phyloP scores from a whole-genome alignment of 2,888 invertebrate species.

The Ectemnius cavifrons region DNA sequence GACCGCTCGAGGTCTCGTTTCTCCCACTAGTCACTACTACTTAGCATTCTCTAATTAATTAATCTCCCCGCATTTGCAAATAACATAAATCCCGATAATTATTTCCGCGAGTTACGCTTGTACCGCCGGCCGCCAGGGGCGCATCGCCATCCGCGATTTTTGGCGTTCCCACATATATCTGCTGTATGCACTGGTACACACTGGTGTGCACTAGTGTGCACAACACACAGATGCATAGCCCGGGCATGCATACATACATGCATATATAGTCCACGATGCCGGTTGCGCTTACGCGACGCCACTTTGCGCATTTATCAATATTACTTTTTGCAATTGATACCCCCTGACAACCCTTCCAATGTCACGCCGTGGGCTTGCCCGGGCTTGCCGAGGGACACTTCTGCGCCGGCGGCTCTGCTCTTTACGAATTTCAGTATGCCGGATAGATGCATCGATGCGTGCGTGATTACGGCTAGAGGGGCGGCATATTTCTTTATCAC shows the following conservation, averaged over 20 bases:
- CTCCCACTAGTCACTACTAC: conserved; percentile 51
- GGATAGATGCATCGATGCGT: no score
- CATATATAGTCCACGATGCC: conserved; percentile 8
- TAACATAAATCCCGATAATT: conserved; percentile 71
- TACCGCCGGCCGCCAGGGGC: conserved; percentile 61
- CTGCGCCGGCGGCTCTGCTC: no score
- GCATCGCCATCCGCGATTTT: conserved; percentile 50
- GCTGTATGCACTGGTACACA: conserved; percentile 17
- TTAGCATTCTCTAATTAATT: conserved; percentile 58
- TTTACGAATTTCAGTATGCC: not conserved
- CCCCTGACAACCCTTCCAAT: conserved; percentile 19
- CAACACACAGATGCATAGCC: not conserved
- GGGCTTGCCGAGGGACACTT: no score
- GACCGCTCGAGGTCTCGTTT: conserved; percentile 39
- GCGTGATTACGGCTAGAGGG: no score
- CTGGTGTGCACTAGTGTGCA: not conserved
- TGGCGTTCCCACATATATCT: conserved; percentile 30
- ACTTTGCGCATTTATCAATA: conserved; percentile 66
- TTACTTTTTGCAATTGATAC: conserved; percentile 59
- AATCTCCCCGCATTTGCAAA: conserved; percentile 69
- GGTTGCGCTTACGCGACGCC: conserved; percentile 59
- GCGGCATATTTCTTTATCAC: no score
- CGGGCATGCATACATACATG: not conserved
- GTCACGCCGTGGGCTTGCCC: conserved; percentile 5
- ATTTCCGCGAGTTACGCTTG: conserved; percentile 66